Base-by-base conservation (phyloP, 2,113 vertebrate genomes). In the Cettia cetti region DNA sequence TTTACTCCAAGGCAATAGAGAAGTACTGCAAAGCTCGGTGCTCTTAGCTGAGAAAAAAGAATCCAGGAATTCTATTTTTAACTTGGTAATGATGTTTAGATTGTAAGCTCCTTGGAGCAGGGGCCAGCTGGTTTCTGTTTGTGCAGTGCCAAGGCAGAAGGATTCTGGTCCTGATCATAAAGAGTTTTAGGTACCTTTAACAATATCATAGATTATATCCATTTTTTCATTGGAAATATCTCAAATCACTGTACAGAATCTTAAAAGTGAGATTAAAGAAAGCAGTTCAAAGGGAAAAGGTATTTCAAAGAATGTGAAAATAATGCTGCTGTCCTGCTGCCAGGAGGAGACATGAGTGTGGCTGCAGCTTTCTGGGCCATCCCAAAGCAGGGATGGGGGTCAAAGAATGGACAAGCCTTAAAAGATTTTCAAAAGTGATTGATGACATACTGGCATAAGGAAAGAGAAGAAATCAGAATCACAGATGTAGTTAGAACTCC, bases 71-170 rank as follows among this genome's bases (percentile, higher is more conserved):
- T 92, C n/a, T 79, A 24, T 72, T 92, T 93, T 86, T 83, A 87
- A 49, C 81, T 65, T 76, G 83, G 16, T 83, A 63, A 66, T 33
- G 27, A 12, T 90, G 79, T 89, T 97, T 97, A 97, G 96, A 97
- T 95, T 97, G 96, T 97, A 95, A 97, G 96, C 96, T 97, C 96
- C 86, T 95, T 95, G 95, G 95, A 94, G 96, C 96, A 97, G 93
- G 96, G 95, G 91, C 89, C 88, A 57, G 60, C 47, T 74, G 22
- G 19, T 94, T 69, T 78, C 13, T 76, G 7, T 69, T 87, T 94
- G 69, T 60, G 23, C 78, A 87, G 80, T 86, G 40, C 81, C 56
- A n/a, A 94, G 77, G 57, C 37, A 92, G 89, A 75, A 82, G 80
- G 49, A 65, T 91, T 82, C 65, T 77, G 71, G 49, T 89, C 52